Percentiles rank a stretch among this genome's conserved stretches.
These are phyloP conservation scores for Eurytoma californica DNA, from an alignment of 2,888 invertebrate species.

Conservation along the genomic window DNA sequence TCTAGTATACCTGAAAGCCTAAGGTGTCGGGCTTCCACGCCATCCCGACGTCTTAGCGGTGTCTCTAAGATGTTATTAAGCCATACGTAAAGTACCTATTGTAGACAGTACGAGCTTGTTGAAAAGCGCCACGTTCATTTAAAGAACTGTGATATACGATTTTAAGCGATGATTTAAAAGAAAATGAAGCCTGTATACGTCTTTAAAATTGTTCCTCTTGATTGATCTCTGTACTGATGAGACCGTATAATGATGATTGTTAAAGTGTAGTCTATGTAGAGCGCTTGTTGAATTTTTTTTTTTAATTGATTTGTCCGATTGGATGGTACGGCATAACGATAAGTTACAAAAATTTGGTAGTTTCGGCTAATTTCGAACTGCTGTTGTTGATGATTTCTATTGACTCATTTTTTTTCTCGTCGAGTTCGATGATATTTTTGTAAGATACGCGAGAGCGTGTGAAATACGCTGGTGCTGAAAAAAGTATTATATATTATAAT, in stretches of 20 bases:
- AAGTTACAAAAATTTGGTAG: constrained; percentile 4
- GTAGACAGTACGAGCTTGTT: constrained; percentile 38
- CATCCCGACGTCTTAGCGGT: constrained; percentile 11
- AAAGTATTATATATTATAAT: constrained; percentile 58
- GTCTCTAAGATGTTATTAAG: constrained; percentile 2
- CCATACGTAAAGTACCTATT: constrained; percentile 33
- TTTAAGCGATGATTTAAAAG: constrained; percentile 16
- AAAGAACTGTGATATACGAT: constrained; percentile 42
- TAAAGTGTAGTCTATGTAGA: constrained; percentile 16
- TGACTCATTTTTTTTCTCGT: constrained; percentile 33
- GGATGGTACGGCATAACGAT: not conserved
- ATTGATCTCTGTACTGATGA: constrained; percentile 41
- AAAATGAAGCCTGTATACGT: constrained; percentile 26
- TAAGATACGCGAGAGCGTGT: constrained; percentile 28
- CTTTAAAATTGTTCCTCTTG: constrained; percentile 37
- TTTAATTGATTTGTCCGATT: constrained; percentile 15
- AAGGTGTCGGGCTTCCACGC: not conserved
- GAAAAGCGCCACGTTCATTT: constrained; percentile 37
- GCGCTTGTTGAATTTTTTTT: constrained; percentile 25
- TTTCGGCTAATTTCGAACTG: constrained; percentile 23
- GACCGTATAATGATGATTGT: constrained; percentile 22
- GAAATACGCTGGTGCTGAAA: constrained; percentile 30
- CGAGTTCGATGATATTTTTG: constrained; percentile 22
- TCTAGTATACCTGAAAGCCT: no score
- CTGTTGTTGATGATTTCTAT: constrained; percentile 28